Conservation (phyloP, 1,140 invertebrate species). For the Potamilus streckersoni region DNA sequence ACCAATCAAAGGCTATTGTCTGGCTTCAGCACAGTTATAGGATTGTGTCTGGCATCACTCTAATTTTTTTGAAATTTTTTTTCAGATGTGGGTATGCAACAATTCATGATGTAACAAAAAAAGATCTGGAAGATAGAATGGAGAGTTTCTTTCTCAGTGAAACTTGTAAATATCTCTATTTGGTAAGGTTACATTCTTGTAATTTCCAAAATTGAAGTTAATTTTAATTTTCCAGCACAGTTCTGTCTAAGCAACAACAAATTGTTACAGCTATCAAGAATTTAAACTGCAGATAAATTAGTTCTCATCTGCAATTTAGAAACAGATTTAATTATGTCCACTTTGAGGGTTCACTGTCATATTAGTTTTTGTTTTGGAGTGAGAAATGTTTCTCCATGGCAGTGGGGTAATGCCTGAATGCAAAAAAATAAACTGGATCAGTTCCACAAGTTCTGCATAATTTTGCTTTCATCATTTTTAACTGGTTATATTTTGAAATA, state of each 20-base stretch:
- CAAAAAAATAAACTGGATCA: no score
- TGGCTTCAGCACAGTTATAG: no score
- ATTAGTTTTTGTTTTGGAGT: no score
- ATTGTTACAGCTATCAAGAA: neutral
- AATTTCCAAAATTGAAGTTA: neutral
- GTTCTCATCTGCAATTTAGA: neutral
- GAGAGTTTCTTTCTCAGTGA: constrained; percentile 99
- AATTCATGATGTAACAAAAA: constrained; percentile 86
- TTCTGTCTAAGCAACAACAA: neutral
- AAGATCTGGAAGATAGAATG: constrained; percentile 97
- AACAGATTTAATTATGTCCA: neutral
- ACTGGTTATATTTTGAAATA: no score
- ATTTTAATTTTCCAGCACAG: no score
- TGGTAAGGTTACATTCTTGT: constrained; percentile 68
- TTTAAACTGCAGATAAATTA: neutral
- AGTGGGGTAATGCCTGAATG: no score
- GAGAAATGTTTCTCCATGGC: no score
- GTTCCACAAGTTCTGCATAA: no score
- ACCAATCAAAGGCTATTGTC: no score
- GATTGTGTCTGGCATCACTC: no score
- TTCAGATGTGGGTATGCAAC: constrained; percentile 78
- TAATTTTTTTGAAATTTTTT: neutral
- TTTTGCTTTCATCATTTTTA: no score
- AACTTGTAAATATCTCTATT: constrained; percentile 97
- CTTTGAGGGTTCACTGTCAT: no score